phyloP scores from a whole-genome alignment of 2,797 vertebrate species.

The Coregonus suidteri region DNA sequence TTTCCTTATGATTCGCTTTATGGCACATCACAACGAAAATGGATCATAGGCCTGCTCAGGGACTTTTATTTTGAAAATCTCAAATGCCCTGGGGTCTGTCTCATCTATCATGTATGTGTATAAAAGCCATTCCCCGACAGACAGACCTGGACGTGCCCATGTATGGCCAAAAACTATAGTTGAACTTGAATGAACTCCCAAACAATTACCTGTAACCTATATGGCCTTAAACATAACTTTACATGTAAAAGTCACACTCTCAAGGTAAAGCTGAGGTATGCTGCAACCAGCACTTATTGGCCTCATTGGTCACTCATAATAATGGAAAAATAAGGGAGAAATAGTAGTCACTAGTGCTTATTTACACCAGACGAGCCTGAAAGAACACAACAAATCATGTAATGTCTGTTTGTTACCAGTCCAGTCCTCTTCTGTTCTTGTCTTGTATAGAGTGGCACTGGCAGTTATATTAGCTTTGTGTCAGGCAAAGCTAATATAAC shows the following conservation, averaged over 20 bases:
- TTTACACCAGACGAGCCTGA: neutral
- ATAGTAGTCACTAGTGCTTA: too few species aligned
- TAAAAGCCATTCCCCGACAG: too few species aligned
- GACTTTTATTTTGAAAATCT: slow-evolving; percentile 39
- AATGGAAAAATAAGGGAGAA: neutral
- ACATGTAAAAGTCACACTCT: neutral
- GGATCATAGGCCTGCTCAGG: slow-evolving; percentile 44
- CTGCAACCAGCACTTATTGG: neutral
- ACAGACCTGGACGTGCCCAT: neutral
- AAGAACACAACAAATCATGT: neutral
- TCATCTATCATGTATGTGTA: neutral
- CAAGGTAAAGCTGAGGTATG: neutral
- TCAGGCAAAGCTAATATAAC: neutral
- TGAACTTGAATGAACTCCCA: neutral
- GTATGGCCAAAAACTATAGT: neutral
- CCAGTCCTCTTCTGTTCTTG: neutral
- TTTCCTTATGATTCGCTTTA: slow-evolving; percentile 54
- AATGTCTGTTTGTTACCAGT: neutral
- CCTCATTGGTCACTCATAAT: neutral
- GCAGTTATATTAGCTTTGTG: neutral
- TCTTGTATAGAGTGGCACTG: neutral
- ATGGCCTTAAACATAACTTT: neutral
- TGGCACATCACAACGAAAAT: slow-evolving; percentile 51
- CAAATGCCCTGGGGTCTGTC: neutral
- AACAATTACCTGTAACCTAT: neutral